Percentiles rank a stretch among this genome's conserved stretches.
phyloP scores from a whole-genome alignment of 2,888 invertebrate species.

The Melieria crassipennis region DNA sequence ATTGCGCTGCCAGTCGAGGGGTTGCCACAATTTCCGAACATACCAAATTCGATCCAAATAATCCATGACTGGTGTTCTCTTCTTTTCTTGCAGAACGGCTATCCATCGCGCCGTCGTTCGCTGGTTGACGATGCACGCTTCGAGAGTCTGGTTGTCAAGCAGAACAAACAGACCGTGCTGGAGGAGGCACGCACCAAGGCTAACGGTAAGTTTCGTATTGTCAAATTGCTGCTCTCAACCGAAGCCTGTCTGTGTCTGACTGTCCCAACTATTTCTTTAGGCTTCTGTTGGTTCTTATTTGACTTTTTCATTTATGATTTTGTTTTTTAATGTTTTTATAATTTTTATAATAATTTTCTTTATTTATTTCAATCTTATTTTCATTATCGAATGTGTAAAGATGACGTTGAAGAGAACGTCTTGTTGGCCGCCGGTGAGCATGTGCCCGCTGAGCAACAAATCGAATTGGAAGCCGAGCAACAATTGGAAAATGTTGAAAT shows the following conservation, averaged over 20 bases:
- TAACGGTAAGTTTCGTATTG: constrained; percentile 74
- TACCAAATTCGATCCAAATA: neutral
- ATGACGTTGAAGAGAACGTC: too few species aligned
- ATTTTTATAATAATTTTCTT: constrained; percentile 41
- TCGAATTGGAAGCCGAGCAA: constrained; percentile 62
- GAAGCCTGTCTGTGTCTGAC: too few species aligned
- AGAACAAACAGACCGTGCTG: constrained; percentile 91
- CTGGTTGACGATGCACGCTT: constrained; percentile 98
- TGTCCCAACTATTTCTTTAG: neutral
- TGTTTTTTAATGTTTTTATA: constrained; percentile 27
- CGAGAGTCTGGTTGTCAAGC: constrained; percentile 94
- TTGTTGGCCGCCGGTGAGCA: constrained; percentile 65
- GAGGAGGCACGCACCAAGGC: constrained; percentile 90
- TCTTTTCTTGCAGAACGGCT: constrained; percentile 86
- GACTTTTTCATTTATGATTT: constrained; percentile 25
- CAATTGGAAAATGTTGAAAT: constrained; percentile 54
- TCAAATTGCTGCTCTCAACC: neutral
- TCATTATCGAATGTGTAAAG: too few species aligned
- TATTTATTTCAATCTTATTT: constrained; percentile 35
- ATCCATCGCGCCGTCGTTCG: constrained; percentile 93
- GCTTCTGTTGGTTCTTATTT: constrained; percentile 8
- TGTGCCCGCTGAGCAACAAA: constrained; percentile 65
- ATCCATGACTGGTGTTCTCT: neutral
- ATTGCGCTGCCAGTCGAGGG: constrained; percentile 11
- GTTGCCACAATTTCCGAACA: neutral